phyloP scores from a whole-genome alignment of 2,888 invertebrate species.

The Peribatodes rhomboidaria region DNA sequence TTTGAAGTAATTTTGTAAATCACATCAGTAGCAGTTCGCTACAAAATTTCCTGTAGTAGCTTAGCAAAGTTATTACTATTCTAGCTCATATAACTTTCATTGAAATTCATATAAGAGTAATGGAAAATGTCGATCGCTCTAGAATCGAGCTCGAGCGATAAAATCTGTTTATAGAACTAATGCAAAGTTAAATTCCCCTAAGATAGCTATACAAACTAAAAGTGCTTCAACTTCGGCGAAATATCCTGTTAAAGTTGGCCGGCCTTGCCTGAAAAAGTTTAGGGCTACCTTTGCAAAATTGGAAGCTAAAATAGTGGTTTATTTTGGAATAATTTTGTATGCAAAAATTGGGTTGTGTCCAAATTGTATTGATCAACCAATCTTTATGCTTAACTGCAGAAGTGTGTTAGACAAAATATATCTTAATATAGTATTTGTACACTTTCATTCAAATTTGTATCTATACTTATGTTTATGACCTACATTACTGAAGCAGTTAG shows the following conservation, averaged over 20 bases:
- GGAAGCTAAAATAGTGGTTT: constrained; percentile 21
- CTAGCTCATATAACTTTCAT: too few relatives aligned
- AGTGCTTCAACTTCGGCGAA: constrained; percentile 26
- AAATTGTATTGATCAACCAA: neutral
- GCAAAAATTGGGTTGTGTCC: constrained; percentile 6
- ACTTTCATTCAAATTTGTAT: too few relatives aligned
- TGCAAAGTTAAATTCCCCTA: constrained; percentile 29
- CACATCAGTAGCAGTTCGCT: too few relatives aligned
- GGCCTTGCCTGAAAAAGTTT: constrained; percentile 19
- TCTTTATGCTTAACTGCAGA: too few relatives aligned
- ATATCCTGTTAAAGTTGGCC: constrained; percentile 32
- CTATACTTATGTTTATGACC: too few relatives aligned
- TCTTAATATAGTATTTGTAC: too few relatives aligned
- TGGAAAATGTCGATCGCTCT: neutral
- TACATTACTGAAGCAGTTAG: too few relatives aligned
- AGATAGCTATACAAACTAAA: constrained; percentile 24
- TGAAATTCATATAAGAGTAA: too few relatives aligned
- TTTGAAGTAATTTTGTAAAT: too few relatives aligned
- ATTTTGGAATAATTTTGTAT: constrained; percentile 7
- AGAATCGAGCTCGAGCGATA: neutral
- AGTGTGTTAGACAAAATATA: too few relatives aligned
- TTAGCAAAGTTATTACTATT: too few relatives aligned
- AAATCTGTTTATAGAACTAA: constrained; percentile 31
- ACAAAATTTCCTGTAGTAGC: too few relatives aligned
- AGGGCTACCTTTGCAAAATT: constrained; percentile 22